Conservation (phyloP, 2,888 invertebrate species). For the Eupeodes luniger region DNA sequence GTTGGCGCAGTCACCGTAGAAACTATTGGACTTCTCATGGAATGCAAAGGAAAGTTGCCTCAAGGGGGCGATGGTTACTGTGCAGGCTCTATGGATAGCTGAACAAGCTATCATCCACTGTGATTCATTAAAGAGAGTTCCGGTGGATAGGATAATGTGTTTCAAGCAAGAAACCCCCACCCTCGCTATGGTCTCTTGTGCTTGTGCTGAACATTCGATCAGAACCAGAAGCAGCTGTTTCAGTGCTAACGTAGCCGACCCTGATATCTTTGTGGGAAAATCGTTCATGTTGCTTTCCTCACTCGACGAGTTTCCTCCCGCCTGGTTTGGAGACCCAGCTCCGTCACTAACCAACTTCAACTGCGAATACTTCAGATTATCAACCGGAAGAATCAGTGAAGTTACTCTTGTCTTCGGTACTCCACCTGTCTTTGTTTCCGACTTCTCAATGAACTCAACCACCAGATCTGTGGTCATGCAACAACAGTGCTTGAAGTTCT, state of each 20-base stretch:
- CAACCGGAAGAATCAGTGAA: constrained; percentile 82
- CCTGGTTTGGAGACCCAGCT: constrained; percentile 76
- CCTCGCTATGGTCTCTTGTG: constrained; percentile 94
- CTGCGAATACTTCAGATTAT: constrained; percentile 83
- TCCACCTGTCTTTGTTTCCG: constrained; percentile 86
- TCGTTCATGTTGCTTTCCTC: constrained; percentile 82
- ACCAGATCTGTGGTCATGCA: constrained; percentile 96
- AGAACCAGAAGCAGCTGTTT: constrained; percentile 93
- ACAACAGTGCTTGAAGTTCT: constrained; percentile 97
- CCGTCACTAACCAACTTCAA: constrained; percentile 82
- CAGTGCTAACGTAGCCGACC: constrained; percentile 90
- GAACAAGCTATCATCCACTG: constrained; percentile 95
- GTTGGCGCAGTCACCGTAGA: constrained; percentile 95
- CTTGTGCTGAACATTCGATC: constrained; percentile 95
- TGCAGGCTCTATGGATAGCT: constrained; percentile 92
- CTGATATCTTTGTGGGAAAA: constrained; percentile 85
- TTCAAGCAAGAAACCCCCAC: constrained; percentile 96
- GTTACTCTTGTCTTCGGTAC: constrained; percentile 80
- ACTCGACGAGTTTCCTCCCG: constrained; percentile 78
- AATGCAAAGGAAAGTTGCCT: constrained; percentile 95
- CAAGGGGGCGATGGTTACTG: constrained; percentile 93
- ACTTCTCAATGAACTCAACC: constrained; percentile 92
- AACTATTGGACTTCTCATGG: constrained; percentile 95
- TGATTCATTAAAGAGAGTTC: constrained; percentile 90
- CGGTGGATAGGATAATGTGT: constrained; percentile 93